phyloP scores from a whole-genome alignment of 2,888 invertebrate genomes.

The Caenorhabditis sinica region DNA sequence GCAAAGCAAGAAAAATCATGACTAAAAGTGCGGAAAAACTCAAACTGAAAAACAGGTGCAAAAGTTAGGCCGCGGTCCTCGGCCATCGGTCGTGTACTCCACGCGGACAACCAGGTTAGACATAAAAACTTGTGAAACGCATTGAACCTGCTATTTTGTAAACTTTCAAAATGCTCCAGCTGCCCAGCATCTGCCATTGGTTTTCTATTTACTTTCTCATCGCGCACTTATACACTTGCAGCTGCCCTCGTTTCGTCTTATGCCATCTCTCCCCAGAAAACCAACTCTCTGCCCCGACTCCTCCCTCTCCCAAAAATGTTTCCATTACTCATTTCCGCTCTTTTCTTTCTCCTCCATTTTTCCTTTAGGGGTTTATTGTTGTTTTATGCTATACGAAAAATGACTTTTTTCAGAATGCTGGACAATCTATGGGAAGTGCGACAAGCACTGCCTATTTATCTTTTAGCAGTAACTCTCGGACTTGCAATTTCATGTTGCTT shows the following conservation, averaged over 20 bases:
- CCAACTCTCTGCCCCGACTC: conserved; percentile 37
- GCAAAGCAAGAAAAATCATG: not conserved
- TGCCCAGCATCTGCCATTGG: conserved; percentile 35
- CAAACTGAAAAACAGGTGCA: conserved; percentile 11
- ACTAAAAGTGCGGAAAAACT: not conserved
- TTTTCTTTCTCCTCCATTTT: conserved; percentile 13
- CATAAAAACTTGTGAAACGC: conserved; percentile 49
- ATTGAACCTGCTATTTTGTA: conserved; percentile 20
- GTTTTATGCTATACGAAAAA: not conserved
- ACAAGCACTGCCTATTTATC: conserved; percentile 67
- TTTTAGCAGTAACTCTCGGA: conserved; percentile 63
- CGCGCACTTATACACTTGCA: conserved; percentile 54
- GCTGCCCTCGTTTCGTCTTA: conserved; percentile 44
- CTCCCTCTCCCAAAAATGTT: conserved; percentile 52
- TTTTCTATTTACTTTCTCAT: conserved; percentile 57
- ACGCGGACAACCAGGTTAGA: conserved; percentile 39
- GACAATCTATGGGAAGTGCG: conserved; percentile 49
- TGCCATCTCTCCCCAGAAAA: conserved; percentile 38
- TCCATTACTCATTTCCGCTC: conserved; percentile 56
- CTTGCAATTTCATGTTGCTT: conserved; percentile 68
- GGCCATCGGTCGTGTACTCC: conserved; percentile 37
- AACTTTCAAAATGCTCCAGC: conserved; percentile 28
- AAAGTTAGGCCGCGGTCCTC: conserved; percentile 42
- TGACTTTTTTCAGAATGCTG: conserved; percentile 41
- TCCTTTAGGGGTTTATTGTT: conserved; percentile 7